A percentile compares a stretch with the other conserved stretches of the same genome.
These are phyloP conservation scores for Andrena haemorrhoa DNA, from an alignment of 2,888 invertebrate genomes.

Conservation along the genomic window DNA sequence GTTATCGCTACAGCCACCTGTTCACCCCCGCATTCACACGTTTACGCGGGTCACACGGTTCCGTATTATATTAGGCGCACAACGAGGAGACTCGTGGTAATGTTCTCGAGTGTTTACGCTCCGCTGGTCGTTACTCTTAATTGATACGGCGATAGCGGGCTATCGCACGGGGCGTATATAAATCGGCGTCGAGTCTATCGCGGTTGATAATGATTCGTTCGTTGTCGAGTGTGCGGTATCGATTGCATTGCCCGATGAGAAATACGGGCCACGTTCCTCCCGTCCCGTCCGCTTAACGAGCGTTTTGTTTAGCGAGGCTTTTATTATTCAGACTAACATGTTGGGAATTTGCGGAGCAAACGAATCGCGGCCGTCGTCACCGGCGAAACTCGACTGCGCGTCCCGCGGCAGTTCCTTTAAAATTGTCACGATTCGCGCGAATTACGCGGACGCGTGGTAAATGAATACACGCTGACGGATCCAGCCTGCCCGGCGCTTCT, in stretches of 20 bases:
- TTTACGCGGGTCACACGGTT: background rate
- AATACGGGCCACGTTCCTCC: background rate
- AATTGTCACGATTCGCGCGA: too few relatives aligned
- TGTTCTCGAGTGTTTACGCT: background rate
- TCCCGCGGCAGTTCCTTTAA: too few relatives aligned
- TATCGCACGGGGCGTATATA: background rate
- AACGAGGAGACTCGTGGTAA: background rate
- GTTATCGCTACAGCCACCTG: background rate
- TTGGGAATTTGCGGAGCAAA: background rate
- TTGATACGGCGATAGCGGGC: background rate
- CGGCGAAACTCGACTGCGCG: too few relatives aligned
- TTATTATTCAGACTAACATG: too few relatives aligned
- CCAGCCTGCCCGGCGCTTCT: too few relatives aligned
- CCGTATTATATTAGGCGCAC: background rate
- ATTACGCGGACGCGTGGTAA: too few relatives aligned
- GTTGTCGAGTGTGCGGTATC: background rate
- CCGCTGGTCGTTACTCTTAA: background rate
- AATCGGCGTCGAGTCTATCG: background rate
- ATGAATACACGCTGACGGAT: too few relatives aligned
- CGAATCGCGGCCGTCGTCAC: background rate
- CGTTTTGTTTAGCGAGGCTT: background rate
- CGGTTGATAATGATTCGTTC: background rate
- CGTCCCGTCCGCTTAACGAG: background rate
- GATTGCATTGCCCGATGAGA: background rate
- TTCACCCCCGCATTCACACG: slow-evolving; percentile 6